A percentile compares a stretch with the other conserved stretches of the same genome.
Evolutionary conservation across 2,888 invertebrate species (phyloP).

Genomic region (Idaea aversata): DNA sequence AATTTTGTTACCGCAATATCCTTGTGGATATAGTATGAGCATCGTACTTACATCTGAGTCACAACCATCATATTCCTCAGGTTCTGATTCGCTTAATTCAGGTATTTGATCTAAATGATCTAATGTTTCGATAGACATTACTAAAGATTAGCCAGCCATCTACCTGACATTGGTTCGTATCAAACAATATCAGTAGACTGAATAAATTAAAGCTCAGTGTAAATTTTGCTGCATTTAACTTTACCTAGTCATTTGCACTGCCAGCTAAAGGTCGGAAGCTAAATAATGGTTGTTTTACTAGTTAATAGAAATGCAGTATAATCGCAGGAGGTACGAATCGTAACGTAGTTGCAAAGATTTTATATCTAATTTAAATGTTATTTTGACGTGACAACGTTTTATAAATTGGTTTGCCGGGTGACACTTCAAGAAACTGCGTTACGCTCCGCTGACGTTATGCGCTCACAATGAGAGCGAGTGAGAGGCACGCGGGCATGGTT

Average conservation of each 20-base stretch:
- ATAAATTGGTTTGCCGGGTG: no score
- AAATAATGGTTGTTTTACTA: slow-evolving; percentile 18
- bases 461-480: no score
- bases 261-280: slow-evolving; percentile 25
- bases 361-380: no score
- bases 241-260: slow-evolving; percentile 29
- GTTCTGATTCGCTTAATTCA: background rate
- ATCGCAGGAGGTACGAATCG: background rate
- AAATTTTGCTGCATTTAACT: slow-evolving; percentile 48
- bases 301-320: slow-evolving; percentile 15
- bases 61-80: background rate
- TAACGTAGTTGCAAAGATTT: background rate
- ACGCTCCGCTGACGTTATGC: no score
- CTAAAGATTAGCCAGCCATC: background rate
- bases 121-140: slow-evolving; percentile 4
- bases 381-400: no score
- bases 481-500: no score
- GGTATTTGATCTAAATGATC: background rate
- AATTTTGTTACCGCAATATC: background rate
- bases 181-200: slow-evolving; percentile 16
- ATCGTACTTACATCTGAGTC: slow-evolving; percentile 53
- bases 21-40: slow-evolving; percentile 19
- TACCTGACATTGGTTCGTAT: background rate
- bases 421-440: no score
- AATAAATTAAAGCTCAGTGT: slow-evolving; percentile 33